phyloP scores from a whole-genome alignment of 2,888 invertebrate species.

The Drosophila pseudotalamancana region DNA sequence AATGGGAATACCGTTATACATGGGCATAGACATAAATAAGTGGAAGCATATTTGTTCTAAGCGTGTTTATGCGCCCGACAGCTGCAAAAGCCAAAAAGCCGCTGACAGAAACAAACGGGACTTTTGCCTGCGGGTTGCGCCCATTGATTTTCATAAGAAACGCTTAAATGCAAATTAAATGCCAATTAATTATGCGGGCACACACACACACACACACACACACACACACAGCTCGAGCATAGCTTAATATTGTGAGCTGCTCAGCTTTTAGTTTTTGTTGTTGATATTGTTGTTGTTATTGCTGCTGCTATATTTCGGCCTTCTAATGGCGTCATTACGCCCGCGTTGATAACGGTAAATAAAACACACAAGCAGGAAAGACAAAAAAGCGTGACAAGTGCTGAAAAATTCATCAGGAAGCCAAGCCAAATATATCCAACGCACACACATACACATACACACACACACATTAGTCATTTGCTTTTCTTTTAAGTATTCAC shows the following conservation, averaged over 20 bases:
- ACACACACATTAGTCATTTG: neutral
- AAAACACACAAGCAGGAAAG: constrained; percentile 10
- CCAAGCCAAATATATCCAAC: constrained; percentile 8
- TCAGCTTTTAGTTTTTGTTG: neutral
- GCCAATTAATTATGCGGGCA: constrained; percentile 46
- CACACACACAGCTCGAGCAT: neutral
- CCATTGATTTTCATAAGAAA: constrained; percentile 42
- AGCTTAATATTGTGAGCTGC: constrained; percentile 11
- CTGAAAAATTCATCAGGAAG: constrained; percentile 45
- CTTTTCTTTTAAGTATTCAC: too few relatives aligned
- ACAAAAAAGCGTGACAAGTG: constrained; percentile 38
- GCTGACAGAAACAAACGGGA: constrained; percentile 7
- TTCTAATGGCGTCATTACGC: constrained; percentile 52
- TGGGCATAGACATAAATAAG: constrained; percentile 1
- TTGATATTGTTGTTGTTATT: constrained; percentile 1
- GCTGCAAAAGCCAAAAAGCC: neutral
- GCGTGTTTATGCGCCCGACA: neutral
- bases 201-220: constrained; percentile 6
- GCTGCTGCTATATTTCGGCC: constrained; percentile 8
- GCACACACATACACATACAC: constrained; percentile 6
- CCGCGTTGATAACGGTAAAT: constrained; percentile 45
- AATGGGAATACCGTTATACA: neutral
- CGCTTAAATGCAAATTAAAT: constrained; percentile 52
- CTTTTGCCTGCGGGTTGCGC: constrained; percentile 19
- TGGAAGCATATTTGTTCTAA: neutral